Percentiles rank a stretch among this genome's conserved stretches.
Evolutionary conservation across 2,797 vertebrate species (phyloP).

Genomic region (Sphenodon punctatus): DNA sequence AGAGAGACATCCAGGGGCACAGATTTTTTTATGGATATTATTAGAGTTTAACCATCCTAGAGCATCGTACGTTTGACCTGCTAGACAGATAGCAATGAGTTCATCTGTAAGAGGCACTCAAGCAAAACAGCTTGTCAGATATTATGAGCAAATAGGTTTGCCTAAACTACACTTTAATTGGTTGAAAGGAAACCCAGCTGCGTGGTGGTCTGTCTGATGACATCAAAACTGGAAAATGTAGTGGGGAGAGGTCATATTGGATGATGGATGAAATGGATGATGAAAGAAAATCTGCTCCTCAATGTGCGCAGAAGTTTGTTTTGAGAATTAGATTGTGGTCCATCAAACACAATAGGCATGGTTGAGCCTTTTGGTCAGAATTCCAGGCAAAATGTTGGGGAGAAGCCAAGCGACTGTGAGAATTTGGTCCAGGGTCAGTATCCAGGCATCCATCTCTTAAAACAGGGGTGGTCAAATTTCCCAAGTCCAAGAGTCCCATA

Average conservation of each 20-base stretch:
- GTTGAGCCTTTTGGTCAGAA: too few relatives aligned
- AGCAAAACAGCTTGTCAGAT: slow-evolving; percentile 43
- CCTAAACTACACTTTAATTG: slow-evolving; percentile 48
- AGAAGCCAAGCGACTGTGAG: too few relatives aligned
- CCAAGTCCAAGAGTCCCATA: too few relatives aligned
- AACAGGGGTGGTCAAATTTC: too few relatives aligned
- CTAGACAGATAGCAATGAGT: slow-evolving; percentile 49
- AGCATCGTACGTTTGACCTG: slow-evolving; percentile 20
- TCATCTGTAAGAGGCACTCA: slow-evolving; percentile 30
- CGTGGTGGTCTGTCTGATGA: fast-evolving
- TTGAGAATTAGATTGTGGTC: too few relatives aligned
- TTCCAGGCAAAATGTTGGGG: too few relatives aligned
- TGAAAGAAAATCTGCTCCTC: too few relatives aligned
- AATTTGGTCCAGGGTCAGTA: too few relatives aligned
- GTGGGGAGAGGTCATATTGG: neutral
- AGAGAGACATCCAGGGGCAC: slow-evolving; percentile 21
- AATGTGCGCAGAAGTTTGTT: too few relatives aligned
- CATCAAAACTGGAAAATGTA: neutral
- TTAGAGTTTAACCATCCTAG: slow-evolving; percentile 24
- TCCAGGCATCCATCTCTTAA: too few relatives aligned
- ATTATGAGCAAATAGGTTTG: slow-evolving; percentile 58
- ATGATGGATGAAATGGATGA: neutral
- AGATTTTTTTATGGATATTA: slow-evolving; percentile 43
- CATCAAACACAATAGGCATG: too few relatives aligned
- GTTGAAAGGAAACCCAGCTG: slow-evolving; percentile 17